These are phyloP conservation scores for Gobio occitaniae DNA, from an alignment of 2,797 vertebrate species.

Conservation along the genomic window DNA sequence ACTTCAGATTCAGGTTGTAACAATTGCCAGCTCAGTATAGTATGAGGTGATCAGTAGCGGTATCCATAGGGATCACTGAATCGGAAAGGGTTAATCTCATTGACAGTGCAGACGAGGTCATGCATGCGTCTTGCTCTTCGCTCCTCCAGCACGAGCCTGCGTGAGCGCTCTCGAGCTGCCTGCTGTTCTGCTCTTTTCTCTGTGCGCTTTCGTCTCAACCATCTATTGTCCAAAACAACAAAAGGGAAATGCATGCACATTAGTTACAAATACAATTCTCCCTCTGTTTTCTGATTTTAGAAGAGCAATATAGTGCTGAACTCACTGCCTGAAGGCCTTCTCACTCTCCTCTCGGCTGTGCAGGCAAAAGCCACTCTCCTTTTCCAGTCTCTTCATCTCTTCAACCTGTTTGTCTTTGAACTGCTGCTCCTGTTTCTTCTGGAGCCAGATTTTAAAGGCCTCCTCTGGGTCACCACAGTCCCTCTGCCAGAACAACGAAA, in stretches of 20 bases:
- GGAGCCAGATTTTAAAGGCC: constrained; percentile 89
- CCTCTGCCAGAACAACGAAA: constrained; percentile 70
- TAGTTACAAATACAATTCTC: not conserved
- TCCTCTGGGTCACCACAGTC: constrained; percentile 83
- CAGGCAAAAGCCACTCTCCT: constrained; percentile 81
- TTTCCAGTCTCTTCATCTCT: constrained; percentile 84
- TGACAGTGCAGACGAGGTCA: constrained; percentile 79
- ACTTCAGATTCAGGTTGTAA: not conserved
- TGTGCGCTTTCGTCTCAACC: constrained; percentile 87
- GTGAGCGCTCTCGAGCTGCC: constrained; percentile 82
- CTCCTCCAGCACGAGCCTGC: constrained; percentile 86
- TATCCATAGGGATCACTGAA: constrained; percentile 83
- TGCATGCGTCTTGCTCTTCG: constrained; percentile 83
- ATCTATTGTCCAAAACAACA: constrained; percentile 74
- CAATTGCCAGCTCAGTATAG: not conserved
- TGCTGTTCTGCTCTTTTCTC: constrained; percentile 88
- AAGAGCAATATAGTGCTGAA: constrained; percentile 28
- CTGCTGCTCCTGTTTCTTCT: constrained; percentile 90
- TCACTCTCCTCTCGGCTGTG: constrained; percentile 86
- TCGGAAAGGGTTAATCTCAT: constrained; percentile 81
- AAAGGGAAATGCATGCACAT: not conserved
- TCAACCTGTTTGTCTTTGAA: constrained; percentile 86
- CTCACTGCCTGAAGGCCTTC: constrained; percentile 91
- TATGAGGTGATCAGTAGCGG: constrained; percentile 68
- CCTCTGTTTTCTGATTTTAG: not conserved